A percentile compares a stretch with the other conserved stretches of the same genome.
These are phyloP conservation scores for Diabrotica undecimpunctata DNA, from an alignment of 1,140 invertebrate genomes.

Conservation along the genomic window DNA sequence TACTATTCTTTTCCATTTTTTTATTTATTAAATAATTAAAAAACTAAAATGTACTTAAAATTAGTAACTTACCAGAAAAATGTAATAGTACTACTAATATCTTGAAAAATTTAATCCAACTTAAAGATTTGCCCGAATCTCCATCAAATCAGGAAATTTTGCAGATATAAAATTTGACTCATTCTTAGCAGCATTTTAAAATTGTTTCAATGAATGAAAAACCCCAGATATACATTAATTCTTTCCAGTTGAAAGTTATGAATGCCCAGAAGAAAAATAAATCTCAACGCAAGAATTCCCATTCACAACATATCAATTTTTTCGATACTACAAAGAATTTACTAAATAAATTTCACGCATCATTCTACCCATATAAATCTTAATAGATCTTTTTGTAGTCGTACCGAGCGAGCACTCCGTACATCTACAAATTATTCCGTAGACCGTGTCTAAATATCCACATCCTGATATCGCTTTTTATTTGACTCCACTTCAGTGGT, in stretches of 20 bases:
- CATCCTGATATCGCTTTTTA: not conserved
- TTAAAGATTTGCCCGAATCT: too few species aligned
- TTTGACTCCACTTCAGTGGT: not conserved
- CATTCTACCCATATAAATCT: conserved; percentile 3
- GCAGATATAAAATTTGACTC: too few species aligned
- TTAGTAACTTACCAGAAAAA: too few species aligned
- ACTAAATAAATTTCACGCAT: conserved; percentile 2
- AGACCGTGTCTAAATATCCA: not conserved
- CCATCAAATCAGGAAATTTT: too few species aligned
- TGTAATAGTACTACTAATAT: too few species aligned
- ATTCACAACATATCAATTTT: conserved; percentile 3
- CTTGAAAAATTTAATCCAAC: too few species aligned
- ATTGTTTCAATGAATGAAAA: not conserved
- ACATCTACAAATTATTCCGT: conserved; percentile 1
- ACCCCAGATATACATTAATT: too few species aligned
- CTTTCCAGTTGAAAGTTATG: not conserved
- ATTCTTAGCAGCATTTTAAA: too few species aligned
- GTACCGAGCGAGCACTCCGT: not conserved
- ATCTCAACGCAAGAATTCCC: not conserved
- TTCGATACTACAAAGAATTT: not conserved
- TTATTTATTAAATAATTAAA: too few species aligned
- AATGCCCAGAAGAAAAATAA: not conserved
- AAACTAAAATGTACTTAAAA: too few species aligned
- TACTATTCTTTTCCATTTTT: too few species aligned
- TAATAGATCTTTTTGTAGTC: not conserved